Evolutionary conservation across 2,797 vertebrate species (phyloP).

Genomic region (Muscicapa comitata): DNA sequence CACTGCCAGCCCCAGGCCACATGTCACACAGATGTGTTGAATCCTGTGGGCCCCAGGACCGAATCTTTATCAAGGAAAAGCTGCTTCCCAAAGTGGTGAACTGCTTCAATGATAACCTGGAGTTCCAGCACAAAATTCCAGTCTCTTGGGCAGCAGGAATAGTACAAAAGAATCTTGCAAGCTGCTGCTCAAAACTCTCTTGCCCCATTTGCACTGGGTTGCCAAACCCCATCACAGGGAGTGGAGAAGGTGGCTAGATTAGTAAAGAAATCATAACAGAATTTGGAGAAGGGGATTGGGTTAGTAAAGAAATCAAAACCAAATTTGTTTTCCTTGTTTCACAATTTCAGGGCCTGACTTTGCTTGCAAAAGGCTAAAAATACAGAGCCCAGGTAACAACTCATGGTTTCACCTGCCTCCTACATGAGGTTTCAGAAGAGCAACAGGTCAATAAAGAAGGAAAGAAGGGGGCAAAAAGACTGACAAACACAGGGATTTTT

Average conservation of each 20-base stretch:
- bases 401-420: accelerated
- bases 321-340: background rate
- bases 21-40: background rate
- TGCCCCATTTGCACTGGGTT: background rate
- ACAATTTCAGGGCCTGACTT: background rate
- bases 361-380: background rate
- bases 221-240: background rate
- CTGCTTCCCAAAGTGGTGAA: background rate
- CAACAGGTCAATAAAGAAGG: background rate
- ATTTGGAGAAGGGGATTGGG: background rate
- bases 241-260: background rate
- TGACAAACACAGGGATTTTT: background rate
- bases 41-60: background rate
- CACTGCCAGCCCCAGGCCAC: background rate
- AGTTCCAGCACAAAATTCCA: background rate
- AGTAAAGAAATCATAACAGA: background rate
- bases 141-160: background rate
- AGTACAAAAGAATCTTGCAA: background rate
- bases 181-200: background rate
- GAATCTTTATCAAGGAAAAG: background rate
- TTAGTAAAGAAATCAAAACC: background rate
- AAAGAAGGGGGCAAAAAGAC: background rate
- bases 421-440: background rate
- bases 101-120: background rate
- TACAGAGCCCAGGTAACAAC: background rate